A percentile compares a stretch with the other conserved stretches of the same genome.
These are phyloP conservation scores for Vannuccia rotundouncinata DNA, from an alignment of 2,888 invertebrate genomes.

Conservation along the genomic window DNA sequence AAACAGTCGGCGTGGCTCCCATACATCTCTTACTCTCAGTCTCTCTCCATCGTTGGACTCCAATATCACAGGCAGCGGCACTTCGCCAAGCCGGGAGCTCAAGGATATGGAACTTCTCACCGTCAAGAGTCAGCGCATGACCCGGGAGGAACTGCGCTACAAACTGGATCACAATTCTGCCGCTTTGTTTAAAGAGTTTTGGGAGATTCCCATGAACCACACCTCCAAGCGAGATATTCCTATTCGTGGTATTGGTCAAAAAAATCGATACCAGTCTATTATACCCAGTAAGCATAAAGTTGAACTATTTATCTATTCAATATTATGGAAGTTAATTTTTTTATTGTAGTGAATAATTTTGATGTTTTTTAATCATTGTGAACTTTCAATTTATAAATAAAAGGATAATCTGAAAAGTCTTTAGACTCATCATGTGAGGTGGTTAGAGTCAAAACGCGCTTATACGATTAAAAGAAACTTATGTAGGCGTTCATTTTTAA, in stretches of 20 bases:
- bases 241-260: conserved; percentile 72
- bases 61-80: not conserved
- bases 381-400: too few relatives aligned
- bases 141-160: not conserved
- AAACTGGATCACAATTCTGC: conserved; percentile 3
- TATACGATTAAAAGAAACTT: too few relatives aligned
- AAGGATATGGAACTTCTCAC: not conserved
- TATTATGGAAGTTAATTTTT: too few relatives aligned
- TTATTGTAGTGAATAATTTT: too few relatives aligned
- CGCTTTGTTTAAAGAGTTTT: conserved; percentile 40
- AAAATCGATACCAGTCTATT: conserved; percentile 81
- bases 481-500: too few relatives aligned
- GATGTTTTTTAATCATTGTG: too few relatives aligned
- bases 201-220: conserved; percentile 79
- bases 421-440: too few relatives aligned
- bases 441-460: too few relatives aligned
- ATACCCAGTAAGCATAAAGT: conserved; percentile 64
- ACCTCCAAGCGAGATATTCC: conserved; percentile 76
- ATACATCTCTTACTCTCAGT: conserved; percentile 23
- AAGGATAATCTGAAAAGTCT: too few relatives aligned
- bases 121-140: not conserved
- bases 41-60: conserved; percentile 23
- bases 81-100: not conserved
- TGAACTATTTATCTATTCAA: too few relatives aligned
- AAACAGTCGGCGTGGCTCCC: conserved; percentile 35